Conservation (phyloP, 2,888 invertebrate genomes). For the Agrochola macilenta region DNA sequence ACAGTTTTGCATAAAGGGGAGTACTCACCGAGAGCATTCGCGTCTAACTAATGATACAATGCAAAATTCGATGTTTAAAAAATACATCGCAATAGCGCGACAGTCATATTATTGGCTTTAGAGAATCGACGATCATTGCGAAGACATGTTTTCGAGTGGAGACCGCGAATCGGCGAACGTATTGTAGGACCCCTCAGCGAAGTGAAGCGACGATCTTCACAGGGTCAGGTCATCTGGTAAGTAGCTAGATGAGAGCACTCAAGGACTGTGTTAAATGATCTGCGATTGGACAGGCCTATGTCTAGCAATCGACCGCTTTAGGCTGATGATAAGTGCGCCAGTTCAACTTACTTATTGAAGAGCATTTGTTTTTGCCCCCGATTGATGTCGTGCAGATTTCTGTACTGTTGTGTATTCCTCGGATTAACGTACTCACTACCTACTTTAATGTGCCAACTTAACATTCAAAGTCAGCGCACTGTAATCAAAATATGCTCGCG, state of each 20-base stretch:
- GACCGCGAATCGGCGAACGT: background rate
- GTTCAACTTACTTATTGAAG: background rate
- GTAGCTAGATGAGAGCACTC: background rate
- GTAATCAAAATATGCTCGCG: too few species aligned
- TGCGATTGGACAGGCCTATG: background rate
- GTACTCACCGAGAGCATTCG: slow-evolving; percentile 9
- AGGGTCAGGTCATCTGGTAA: background rate
- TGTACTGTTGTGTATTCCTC: background rate
- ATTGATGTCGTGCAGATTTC: background rate
- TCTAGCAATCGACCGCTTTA: background rate
- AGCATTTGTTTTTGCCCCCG: background rate
- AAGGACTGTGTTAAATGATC: background rate
- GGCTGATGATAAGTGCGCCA: background rate
- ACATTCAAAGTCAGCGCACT: background rate
- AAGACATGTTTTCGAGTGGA: background rate
- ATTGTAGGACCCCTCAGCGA: background rate
- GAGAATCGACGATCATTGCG: background rate
- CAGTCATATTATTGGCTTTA: too few species aligned
- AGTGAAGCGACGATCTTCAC: too few species aligned
- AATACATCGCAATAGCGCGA: background rate
- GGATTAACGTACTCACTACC: background rate
- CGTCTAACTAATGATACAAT: background rate
- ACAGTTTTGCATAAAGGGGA: slow-evolving; percentile 28
- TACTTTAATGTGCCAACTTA: too few species aligned
- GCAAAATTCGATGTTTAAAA: background rate